Evolutionary conservation across 2,797 vertebrate genomes (phyloP).

Genomic region (Leptoclinus maculatus): DNA sequence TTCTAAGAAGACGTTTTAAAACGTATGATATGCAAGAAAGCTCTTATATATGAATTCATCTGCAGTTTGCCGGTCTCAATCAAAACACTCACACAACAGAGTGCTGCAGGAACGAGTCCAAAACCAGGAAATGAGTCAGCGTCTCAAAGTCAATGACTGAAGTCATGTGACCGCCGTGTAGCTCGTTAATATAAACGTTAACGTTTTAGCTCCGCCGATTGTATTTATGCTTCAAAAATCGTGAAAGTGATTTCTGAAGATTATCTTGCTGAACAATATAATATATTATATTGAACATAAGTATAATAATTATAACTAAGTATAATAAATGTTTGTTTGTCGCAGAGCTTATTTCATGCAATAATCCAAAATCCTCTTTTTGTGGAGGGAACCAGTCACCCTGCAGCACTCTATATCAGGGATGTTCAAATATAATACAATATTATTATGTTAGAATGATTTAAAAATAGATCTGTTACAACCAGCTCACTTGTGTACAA

Average conservation of each 20-base stretch:
- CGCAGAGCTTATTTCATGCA: neutral
- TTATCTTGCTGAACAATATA: neutral
- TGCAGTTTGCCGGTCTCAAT: neutral
- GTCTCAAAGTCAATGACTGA: no score
- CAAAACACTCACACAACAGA: neutral
- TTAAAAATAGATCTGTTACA: neutral
- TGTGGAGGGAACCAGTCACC: neutral
- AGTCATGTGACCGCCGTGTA: no score
- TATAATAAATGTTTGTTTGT: neutral
- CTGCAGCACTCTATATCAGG: neutral
- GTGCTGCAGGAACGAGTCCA: no score
- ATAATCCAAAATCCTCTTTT: no score
- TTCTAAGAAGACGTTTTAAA: neutral
- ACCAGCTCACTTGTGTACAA: neutral
- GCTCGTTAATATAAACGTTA: no score
- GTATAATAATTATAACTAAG: neutral
- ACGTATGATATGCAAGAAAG: neutral
- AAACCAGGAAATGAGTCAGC: no score
- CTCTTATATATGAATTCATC: neutral
- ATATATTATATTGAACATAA: neutral
- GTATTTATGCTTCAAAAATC: no score
- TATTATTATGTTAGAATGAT: neutral
- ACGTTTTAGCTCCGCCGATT: no score
- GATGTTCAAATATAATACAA: neutral
- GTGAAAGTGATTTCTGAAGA: neutral